A percentile compares a stretch with the other conserved stretches of the same genome.
Evolutionary conservation across 2,113 vertebrate species (phyloP).

Genomic region (Aegotheles bennettii): DNA sequence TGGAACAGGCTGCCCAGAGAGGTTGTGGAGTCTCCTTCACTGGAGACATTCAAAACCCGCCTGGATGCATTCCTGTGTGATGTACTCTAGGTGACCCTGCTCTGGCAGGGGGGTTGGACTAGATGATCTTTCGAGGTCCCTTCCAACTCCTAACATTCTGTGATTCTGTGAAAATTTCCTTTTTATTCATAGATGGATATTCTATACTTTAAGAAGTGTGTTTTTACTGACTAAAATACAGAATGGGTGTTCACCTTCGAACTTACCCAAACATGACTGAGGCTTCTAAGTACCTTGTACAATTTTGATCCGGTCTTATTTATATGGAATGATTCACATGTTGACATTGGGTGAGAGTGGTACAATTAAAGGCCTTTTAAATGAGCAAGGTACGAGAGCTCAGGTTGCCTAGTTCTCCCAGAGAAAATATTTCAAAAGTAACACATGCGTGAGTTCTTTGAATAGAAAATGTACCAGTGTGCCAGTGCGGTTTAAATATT

Average conservation of each 20-base stretch:
- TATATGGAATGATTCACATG: background rate
- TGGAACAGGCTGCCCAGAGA: too few species aligned
- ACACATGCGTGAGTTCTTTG: background rate
- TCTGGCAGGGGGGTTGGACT: too few species aligned
- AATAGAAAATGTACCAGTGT: background rate
- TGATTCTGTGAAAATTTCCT: too few species aligned
- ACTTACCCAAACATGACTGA: background rate
- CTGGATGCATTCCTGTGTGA: too few species aligned
- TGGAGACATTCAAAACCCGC: too few species aligned
- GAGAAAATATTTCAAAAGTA: background rate
- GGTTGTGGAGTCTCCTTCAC: too few species aligned
- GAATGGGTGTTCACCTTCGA: background rate
- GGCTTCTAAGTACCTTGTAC: background rate
- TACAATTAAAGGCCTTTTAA: background rate
- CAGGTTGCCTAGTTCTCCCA: background rate
- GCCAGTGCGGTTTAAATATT: background rate
- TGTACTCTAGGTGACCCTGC: too few species aligned
- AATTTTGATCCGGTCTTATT: background rate
- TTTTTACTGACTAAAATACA: background rate
- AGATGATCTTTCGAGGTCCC: too few species aligned
- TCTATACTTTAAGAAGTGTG: background rate
- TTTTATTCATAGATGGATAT: background rate
- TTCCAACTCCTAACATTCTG: too few species aligned
- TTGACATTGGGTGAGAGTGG: background rate
- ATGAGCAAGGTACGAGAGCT: background rate